phyloP scores from a whole-genome alignment of 2,797 vertebrate species.

The Sebastes diaconus region DNA sequence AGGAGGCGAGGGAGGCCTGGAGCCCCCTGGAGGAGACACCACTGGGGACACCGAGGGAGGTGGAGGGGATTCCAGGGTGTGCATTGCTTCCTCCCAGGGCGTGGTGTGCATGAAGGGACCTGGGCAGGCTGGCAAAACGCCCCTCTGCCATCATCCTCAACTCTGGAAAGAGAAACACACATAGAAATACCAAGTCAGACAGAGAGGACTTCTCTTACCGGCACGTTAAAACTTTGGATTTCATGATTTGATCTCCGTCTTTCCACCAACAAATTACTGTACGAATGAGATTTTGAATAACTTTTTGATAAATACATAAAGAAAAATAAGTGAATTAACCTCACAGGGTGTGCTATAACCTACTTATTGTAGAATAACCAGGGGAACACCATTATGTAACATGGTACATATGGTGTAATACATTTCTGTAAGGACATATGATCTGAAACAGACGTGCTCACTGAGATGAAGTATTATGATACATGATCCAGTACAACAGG shows the following conservation, averaged over 20 bases:
- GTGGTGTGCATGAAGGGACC: constrained; percentile 85
- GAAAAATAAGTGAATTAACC: not conserved
- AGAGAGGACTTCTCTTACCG: not conserved
- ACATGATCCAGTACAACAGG: constrained; percentile 14
- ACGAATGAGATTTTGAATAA: not conserved
- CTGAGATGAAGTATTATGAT: constrained; percentile 29
- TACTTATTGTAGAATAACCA: not conserved
- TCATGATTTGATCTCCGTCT: not conserved
- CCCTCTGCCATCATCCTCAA: constrained; percentile 95
- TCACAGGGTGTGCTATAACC: not conserved
- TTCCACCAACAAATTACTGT: not conserved
- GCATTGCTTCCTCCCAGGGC: constrained; percentile 45
- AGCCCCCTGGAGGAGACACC: constrained; percentile 68
- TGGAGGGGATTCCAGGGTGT: constrained; percentile 73
- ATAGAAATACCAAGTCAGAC: not conserved
- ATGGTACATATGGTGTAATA: not conserved
- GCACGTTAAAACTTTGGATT: not conserved
- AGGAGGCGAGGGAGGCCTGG: constrained; percentile 88
- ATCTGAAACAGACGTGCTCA: constrained; percentile 16
- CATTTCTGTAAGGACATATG: not conserved
- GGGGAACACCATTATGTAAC: constrained; percentile 22
- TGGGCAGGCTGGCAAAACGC: constrained; percentile 92
- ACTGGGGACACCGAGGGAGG: constrained; percentile 66
- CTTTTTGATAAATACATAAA: not conserved
- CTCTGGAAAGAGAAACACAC: constrained; percentile 73